phyloP scores from a whole-genome alignment of 2,113 vertebrate genomes.

The Corythoichthys haematopterus region DNA sequence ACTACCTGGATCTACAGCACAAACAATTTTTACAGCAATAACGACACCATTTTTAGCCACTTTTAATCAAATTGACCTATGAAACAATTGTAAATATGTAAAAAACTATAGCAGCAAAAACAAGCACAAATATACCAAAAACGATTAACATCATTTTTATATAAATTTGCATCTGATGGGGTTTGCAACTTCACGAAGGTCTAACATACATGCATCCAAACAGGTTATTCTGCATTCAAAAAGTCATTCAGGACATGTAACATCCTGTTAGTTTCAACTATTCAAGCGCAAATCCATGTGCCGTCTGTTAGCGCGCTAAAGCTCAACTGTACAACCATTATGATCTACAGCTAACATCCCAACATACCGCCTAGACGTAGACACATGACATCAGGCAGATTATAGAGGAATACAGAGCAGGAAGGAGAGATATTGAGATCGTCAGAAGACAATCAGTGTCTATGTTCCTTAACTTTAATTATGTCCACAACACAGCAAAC shows the following conservation, averaged over 20 bases:
- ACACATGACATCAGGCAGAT: slow-evolving; percentile 60
- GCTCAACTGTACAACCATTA: neutral
- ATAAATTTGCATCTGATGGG: no score
- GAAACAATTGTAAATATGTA: no score
- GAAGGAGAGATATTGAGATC: slow-evolving; percentile 52
- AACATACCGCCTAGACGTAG: slow-evolving; percentile 72
- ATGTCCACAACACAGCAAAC: slow-evolving; percentile 40
- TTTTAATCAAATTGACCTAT: no score
- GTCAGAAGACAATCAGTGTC: slow-evolving; percentile 27
- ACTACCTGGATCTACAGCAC: no score
- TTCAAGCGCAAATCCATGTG: neutral
- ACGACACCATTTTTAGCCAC: no score
- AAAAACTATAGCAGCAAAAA: no score
- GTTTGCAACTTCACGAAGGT: no score
- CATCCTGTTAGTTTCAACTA: neutral
- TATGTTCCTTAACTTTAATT: neutral
- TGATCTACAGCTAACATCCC: slow-evolving; percentile 1
- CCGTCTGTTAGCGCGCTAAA: neutral
- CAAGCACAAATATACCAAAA: no score
- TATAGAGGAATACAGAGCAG: slow-evolving; percentile 54
- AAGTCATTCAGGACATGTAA: neutral
- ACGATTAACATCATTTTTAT: no score
- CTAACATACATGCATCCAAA: neutral
- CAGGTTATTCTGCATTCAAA: neutral
- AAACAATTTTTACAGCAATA: no score